A percentile compares a stretch with the other conserved stretches of the same genome.
Conservation (phyloP, 2,113 vertebrate species). For the Hydropotes inermis region DNA sequence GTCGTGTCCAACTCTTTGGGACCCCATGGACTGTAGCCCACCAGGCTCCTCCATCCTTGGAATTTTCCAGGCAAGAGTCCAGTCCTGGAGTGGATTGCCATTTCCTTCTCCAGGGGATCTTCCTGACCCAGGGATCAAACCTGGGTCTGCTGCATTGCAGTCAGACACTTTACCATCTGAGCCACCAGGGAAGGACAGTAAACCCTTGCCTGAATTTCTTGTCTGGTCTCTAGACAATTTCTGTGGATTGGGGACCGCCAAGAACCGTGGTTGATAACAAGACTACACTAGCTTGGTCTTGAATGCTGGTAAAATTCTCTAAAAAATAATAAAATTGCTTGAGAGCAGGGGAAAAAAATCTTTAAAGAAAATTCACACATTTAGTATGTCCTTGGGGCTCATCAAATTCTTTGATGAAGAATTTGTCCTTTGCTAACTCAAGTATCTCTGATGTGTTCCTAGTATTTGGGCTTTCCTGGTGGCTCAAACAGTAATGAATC, state of each 20-base stretch:
- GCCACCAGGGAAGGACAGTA: background rate
- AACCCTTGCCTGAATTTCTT: background rate
- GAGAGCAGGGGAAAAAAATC: background rate
- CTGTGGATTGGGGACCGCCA: background rate
- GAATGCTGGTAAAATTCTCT: background rate
- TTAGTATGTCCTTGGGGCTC: background rate
- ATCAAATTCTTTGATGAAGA: background rate
- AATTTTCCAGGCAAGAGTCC: background rate
- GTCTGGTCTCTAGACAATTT: background rate
- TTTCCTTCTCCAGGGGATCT: background rate
- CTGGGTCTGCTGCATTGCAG: background rate
- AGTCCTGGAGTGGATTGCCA: background rate
- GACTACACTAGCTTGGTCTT: background rate
- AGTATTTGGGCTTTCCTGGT: background rate
- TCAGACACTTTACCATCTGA: background rate
- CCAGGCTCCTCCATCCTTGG: background rate
- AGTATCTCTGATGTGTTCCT: background rate
- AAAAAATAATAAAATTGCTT: background rate
- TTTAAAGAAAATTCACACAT: background rate
- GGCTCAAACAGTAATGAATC: background rate
- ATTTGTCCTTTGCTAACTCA: background rate
- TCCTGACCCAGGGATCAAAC: background rate
- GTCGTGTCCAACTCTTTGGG: fast-evolving
- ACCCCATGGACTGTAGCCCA: background rate
- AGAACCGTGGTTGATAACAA: background rate